Conservation (phyloP, 2,888 invertebrate species). For the Chaitophorus viminalis region DNA sequence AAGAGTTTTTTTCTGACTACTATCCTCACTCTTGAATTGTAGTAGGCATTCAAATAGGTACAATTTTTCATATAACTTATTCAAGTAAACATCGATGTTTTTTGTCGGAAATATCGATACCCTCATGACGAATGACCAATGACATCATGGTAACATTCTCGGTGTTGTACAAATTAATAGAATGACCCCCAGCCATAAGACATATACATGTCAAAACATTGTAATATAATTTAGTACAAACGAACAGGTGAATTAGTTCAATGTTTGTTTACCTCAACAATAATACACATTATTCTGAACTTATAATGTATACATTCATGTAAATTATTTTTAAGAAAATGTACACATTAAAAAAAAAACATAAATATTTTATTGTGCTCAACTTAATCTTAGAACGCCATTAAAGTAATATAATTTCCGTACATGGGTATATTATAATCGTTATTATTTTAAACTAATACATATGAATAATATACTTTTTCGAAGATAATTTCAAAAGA, state of each 20-base stretch:
- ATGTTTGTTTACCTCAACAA: background rate
- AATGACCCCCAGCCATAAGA: too few species aligned
- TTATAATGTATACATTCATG: slow-evolving; percentile 2
- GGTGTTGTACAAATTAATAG: too few species aligned
- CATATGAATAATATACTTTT: slow-evolving; percentile 20
- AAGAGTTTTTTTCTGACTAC: too few species aligned
- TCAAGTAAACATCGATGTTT: too few species aligned
- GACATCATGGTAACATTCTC: too few species aligned
- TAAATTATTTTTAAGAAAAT: slow-evolving; percentile 17
- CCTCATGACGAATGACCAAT: too few species aligned
- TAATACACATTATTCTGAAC: background rate
- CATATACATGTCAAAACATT: background rate
- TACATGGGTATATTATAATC: slow-evolving; percentile 7
- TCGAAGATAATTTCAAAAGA: slow-evolving; percentile 27
- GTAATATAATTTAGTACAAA: background rate
- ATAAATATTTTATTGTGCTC: slow-evolving; percentile 33
- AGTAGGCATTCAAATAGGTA: too few species aligned
- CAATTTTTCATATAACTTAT: too few species aligned
- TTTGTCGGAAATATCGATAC: too few species aligned
- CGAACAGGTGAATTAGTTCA: background rate
- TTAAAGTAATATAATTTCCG: slow-evolving; percentile 35
- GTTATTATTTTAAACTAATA: slow-evolving; percentile 38
- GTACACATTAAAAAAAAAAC: slow-evolving; percentile 35
- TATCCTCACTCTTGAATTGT: too few species aligned
- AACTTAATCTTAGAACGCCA: slow-evolving; percentile 36